Evolutionary conservation across 2,113 vertebrate genomes (phyloP), one percentile per base, ranked within the genome.

Genomic region (Zosterops borbonicus): DNA sequence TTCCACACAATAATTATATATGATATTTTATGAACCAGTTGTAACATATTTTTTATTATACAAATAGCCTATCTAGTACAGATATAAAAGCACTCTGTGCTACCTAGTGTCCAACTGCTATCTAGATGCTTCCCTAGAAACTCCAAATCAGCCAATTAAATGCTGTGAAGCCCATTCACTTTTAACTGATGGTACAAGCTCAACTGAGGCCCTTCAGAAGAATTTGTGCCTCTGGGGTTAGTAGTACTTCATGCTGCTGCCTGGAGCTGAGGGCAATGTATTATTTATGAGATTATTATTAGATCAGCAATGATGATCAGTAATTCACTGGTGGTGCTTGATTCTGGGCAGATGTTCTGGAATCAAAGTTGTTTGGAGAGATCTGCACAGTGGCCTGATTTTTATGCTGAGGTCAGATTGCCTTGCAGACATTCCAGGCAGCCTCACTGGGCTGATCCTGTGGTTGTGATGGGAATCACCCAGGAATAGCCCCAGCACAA

Each of bases 281-380:
- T 89, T 89, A 86, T 87, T 89, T 94, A 88, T 94, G 60, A 95
- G 94, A 95, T 94, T 69, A 67, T 62, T 89, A 96, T 81, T 89
- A 80, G 55, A 95, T 94, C 95, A 44, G 94, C 91, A 92, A 44
- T 52, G 76, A 87, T 79, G 89, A 95, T 76, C 77, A 90, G 78
- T 84, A 94, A 96, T 93, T 92, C 69, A 93, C 62, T 73, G 52
- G 53, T 59, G 68, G 41, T 56, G 80, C 80, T 92, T 95, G 94
- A 95, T 94, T 96, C 85, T 71, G 76, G 93, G 75, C 63, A 92
- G 50, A 79, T 95, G 85, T 94, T 95, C 85, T 79, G 69, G 90
- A 95, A 93, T 93, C 96, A 94, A 67, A 96, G 89, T 49, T 73
- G 53, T 83, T 94, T 1, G 0, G 47, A 83, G 47, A 76, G 62